A percentile compares a stretch with the other conserved stretches of the same genome.
These are phyloP conservation scores for Nothura maculosa DNA, from an alignment of 2,797 vertebrate genomes.

Conservation along the genomic window DNA sequence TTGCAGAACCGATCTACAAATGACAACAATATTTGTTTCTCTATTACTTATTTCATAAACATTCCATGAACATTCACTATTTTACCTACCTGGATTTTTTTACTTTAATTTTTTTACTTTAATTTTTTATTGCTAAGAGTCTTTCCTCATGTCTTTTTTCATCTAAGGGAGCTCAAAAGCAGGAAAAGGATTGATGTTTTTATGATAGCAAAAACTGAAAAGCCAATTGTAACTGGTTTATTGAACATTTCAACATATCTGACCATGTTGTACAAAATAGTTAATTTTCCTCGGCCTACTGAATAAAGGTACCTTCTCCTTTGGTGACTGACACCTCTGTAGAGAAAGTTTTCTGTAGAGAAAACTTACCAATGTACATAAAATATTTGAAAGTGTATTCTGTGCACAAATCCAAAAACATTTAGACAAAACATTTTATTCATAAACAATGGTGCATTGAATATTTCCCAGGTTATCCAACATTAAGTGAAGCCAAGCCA, in stretches of 20 bases:
- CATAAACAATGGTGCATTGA: neutral
- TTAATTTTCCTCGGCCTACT: neutral
- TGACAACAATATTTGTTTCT: neutral
- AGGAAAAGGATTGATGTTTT: neutral
- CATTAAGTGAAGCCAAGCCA: neutral
- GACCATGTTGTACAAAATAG: neutral
- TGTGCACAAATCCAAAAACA: neutral
- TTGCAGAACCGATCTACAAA: neutral
- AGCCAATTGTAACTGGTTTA: neutral
- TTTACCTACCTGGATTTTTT: neutral
- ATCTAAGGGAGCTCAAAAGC: neutral
- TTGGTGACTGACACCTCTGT: neutral
- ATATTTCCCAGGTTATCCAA: slow-evolving; percentile 13
- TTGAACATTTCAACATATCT: neutral
- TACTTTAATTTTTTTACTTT: neutral
- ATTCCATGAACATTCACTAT: neutral
- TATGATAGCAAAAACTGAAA: neutral
- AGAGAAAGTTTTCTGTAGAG: neutral
- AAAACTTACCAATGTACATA: neutral
- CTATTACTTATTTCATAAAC: neutral
- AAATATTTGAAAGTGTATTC: slow-evolving; percentile 10
- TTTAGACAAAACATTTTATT: neutral
- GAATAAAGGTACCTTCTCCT: neutral
- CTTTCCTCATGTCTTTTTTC: neutral
- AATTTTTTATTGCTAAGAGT: neutral